Percentiles rank a stretch among this genome's conserved stretches.
Evolutionary conservation across 2,888 invertebrate species (phyloP).

Genomic region (Folsomia candida): DNA sequence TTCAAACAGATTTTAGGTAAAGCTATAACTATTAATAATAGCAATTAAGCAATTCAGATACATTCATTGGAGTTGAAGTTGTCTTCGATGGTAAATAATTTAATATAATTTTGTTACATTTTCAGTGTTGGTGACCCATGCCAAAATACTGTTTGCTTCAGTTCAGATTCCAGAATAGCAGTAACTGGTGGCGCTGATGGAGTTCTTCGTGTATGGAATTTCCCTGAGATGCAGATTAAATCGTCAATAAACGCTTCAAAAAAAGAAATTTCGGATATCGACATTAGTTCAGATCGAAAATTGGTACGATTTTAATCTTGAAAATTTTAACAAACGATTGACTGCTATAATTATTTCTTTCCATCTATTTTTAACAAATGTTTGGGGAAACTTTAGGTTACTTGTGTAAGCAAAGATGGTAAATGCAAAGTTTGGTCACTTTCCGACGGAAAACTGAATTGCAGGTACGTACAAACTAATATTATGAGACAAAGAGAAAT

Average conservation of each 20-base stretch:
- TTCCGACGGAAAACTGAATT: constrained; percentile 63
- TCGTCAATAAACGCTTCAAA: constrained; percentile 74
- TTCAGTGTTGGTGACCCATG: constrained; percentile 68
- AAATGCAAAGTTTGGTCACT: constrained; percentile 75
- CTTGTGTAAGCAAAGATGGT: constrained; percentile 85
- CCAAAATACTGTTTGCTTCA: constrained; percentile 80
- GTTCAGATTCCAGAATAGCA: constrained; percentile 73
- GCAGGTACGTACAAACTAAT: too few species aligned
- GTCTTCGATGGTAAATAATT: too few species aligned
- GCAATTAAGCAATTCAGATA: too few species aligned
- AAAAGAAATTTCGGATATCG: constrained; percentile 91
- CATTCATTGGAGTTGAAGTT: neutral
- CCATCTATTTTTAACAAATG: neutral
- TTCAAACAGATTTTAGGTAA: constrained; percentile 82
- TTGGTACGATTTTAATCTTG: neutral
- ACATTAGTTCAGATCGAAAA: constrained; percentile 78
- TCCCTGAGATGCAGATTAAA: constrained; percentile 72
- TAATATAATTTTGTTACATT: constrained; percentile 5
- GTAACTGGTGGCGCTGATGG: constrained; percentile 92
- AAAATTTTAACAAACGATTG: neutral
- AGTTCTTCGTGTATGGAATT: constrained; percentile 80
- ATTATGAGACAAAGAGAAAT: too few species aligned
- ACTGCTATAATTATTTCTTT: neutral
- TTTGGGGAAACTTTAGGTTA: constrained; percentile 58
- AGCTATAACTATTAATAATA: too few species aligned